Conservation (phyloP, 2,888 invertebrate species). For the Ectobius pallidus region DNA sequence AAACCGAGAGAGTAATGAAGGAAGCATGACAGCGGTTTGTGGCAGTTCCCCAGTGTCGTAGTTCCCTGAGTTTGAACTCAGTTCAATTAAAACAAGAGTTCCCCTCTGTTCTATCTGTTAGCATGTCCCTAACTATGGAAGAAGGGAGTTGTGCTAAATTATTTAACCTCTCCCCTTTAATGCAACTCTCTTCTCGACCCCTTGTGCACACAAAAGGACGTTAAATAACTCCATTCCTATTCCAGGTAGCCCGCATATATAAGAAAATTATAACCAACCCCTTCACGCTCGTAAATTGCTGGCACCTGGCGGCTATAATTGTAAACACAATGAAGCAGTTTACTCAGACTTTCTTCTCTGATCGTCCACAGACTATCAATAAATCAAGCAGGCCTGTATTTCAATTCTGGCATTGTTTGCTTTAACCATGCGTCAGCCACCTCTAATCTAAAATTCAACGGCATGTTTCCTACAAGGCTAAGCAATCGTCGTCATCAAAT, state of each 20-base stretch:
- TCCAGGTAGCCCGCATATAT: conserved; percentile 4
- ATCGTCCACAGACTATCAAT: neutral
- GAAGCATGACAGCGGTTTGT: no score
- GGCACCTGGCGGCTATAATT: conserved; percentile 12
- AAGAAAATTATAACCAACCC: conserved; percentile 10
- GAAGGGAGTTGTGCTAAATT: neutral
- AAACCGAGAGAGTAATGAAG: no score
- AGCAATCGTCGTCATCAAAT: no score
- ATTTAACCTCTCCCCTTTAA: conserved; percentile 8
- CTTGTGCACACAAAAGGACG: conserved; percentile 14
- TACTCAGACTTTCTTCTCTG: neutral
- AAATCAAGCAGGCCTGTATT: neutral
- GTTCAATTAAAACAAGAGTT: conserved; percentile 1
- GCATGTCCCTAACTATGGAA: neutral
- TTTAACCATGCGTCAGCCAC: no score
- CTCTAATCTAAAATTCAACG: no score
- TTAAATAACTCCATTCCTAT: conserved; percentile 22
- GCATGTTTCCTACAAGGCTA: no score
- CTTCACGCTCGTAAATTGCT: conserved; percentile 8
- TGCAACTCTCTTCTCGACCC: neutral
- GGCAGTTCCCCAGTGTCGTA: no score
- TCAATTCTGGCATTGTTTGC: neutral
- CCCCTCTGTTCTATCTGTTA: neutral
- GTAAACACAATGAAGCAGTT: conserved; percentile 12
- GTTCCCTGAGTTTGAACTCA: no score